These are phyloP conservation scores for Phyllopteryx taeniolatus DNA, from an alignment of 2,113 vertebrate species.

Conservation along the genomic window DNA sequence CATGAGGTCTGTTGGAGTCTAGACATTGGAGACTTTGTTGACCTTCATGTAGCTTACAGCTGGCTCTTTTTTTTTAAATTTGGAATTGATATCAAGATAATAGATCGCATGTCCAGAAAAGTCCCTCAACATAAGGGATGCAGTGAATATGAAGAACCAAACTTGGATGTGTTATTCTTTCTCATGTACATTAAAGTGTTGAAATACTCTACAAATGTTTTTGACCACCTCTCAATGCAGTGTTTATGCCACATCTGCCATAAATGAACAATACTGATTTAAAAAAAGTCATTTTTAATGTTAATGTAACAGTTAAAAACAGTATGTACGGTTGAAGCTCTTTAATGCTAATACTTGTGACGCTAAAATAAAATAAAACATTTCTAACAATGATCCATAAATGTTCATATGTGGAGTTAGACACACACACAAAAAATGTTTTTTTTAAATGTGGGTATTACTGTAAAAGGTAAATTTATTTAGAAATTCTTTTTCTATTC, in stretches of 20 bases:
- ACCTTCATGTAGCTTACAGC: constrained; percentile 34
- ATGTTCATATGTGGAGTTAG: not conserved
- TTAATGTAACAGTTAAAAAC: too few species aligned
- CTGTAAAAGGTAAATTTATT: too few species aligned
- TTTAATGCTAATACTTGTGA: too few species aligned
- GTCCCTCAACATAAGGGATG: not conserved
- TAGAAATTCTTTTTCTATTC: too few species aligned
- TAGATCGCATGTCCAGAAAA: constrained; percentile 17
- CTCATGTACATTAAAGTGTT: not conserved
- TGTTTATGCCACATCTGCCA: not conserved
- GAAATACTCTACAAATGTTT: too few species aligned
- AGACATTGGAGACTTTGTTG: constrained; percentile 56
- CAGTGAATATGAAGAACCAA: not conserved
- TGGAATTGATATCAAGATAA: constrained; percentile 17
- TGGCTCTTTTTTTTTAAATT: constrained; percentile 28
- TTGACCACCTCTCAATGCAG: too few species aligned
- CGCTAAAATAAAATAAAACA: not conserved
- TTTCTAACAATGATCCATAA: not conserved
- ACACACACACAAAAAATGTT: not conserved
- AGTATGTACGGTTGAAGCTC: not conserved
- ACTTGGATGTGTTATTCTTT: not conserved
- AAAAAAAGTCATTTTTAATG: not conserved
- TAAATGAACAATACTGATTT: not conserved
- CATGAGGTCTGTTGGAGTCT: constrained; percentile 55
- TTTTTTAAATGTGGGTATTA: too few species aligned